A percentile compares a stretch with the other conserved stretches of the same genome.
phyloP scores from a whole-genome alignment of 2,888 invertebrate genomes.

The Diadromus collaris region DNA sequence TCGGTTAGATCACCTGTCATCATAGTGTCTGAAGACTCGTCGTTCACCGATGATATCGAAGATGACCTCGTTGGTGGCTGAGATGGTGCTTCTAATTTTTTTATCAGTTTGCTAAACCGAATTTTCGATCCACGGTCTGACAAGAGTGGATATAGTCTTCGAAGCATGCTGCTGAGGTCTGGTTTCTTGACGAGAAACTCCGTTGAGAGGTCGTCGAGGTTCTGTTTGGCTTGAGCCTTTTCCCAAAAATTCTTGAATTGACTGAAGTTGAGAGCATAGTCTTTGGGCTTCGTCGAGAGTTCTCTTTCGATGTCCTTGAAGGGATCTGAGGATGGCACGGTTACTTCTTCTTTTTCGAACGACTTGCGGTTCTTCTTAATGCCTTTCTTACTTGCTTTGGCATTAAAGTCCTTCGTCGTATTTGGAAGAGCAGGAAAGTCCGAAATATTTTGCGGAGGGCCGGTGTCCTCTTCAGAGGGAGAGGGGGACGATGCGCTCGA shows the following conservation, averaged over 20 bases:
- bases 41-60: neutral
- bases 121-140: conserved; percentile 14
- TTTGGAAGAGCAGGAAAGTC: neutral
- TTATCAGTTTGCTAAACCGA: conserved; percentile 19
- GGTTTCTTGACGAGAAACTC: neutral
- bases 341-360: too few species aligned
- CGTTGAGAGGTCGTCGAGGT: neutral
- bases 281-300: neutral
- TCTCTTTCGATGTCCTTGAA: conserved; percentile 1
- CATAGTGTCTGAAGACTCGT: neutral
- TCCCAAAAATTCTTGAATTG: conserved; percentile 24
- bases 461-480: neutral
- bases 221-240: neutral
- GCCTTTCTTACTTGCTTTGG: neutral
- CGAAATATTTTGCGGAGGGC: neutral
- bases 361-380: neutral
- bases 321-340: neutral
- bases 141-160: neutral
- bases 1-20: neutral
- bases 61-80: too few species aligned
- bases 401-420: neutral
- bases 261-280: conserved; percentile 7
- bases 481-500: neutral
- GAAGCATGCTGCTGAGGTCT: neutral
- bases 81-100: conserved; percentile 1